Evolutionary conservation across 35 echinoderm and acorn worm species (phyloP), one percentile per base, ranked within the genome.

Genomic region (Chiridota heheva): DNA sequence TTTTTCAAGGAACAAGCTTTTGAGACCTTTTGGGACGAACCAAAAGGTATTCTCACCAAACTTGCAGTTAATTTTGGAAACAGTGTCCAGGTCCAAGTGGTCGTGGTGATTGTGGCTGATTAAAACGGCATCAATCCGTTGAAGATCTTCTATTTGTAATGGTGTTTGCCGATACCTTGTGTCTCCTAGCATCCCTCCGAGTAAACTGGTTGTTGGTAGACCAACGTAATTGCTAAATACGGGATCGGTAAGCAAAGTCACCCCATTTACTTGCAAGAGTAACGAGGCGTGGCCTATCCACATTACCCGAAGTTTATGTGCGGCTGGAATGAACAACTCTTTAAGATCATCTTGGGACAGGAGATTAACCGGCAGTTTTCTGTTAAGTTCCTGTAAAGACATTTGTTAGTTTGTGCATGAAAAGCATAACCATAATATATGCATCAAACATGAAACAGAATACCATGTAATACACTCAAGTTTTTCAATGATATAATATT

Each of bases 241-340:
- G 1, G 95, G 95, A 35, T 98, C 95, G 0, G 89, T 91, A 0
- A 98, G 69, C 38, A 98, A 84, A 15, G 90, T 81, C 44, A 91
- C 63, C 10, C 95, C 95, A 55, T 98, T 89, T 63, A 98, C 85
- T 49, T 92, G 95, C 25, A 92, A 88, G 36, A 98, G 65, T 17
- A 87, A 36, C 12, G 84, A 84, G 0, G 95, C 88, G 56, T 98
- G 95, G 25, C 95, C 95, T 29, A 98, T 77, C 95, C 95, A 98
- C 12, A 89, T 83, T 4, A 98, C 80, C 1, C 79, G 80, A 7
- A 98, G 72, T 1, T 89, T 89, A 22, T 55, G 43, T 0, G 28
- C 42, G 1, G 89, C 89, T n/a, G 95, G 84, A 0, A 37, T 7
- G n/a, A 36, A 29, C 73, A 77, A 58, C 4, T 68, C 32, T 1